Percentiles rank a stretch among this genome's conserved stretches.
Conservation (phyloP, 2,113 vertebrate genomes). For the Heloderma charlesbogerti region DNA sequence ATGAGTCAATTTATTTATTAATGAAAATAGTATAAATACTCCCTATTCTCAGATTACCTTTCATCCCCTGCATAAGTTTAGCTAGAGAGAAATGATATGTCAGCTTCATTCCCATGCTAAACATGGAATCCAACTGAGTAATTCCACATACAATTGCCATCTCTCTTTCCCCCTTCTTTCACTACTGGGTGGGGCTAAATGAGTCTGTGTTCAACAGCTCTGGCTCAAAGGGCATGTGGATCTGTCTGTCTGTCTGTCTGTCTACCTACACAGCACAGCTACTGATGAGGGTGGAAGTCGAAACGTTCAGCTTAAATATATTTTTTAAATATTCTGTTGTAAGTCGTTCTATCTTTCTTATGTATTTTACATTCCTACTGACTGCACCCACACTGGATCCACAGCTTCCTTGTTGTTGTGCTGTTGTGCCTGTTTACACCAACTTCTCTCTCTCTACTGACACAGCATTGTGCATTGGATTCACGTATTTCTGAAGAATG, state of each 20-base stretch:
- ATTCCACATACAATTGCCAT: not conserved
- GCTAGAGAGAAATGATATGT: not conserved
- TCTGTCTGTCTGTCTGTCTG: no score
- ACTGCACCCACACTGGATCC: no score
- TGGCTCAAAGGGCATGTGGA: not conserved
- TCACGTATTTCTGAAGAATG: not conserved
- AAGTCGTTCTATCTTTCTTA: no score
- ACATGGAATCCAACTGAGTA: not conserved
- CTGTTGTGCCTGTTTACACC: no score
- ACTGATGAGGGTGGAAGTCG: no score
- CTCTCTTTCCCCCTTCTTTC: not conserved
- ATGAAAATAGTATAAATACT: not conserved
- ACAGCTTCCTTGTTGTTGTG: no score
- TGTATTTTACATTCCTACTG: no score
- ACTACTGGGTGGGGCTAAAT: not conserved
- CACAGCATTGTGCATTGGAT: not conserved
- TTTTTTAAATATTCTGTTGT: no score
- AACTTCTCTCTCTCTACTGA: no score
- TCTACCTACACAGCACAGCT: no score
- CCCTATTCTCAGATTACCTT: not conserved
- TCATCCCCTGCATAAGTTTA: not conserved
- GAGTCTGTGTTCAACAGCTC: not conserved
- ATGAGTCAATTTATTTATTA: not conserved
- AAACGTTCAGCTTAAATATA: no score
- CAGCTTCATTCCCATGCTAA: not conserved